Evolutionary conservation across 2,888 invertebrate genomes (phyloP).

Genomic region (Rhopalosiphum nymphaeae): DNA sequence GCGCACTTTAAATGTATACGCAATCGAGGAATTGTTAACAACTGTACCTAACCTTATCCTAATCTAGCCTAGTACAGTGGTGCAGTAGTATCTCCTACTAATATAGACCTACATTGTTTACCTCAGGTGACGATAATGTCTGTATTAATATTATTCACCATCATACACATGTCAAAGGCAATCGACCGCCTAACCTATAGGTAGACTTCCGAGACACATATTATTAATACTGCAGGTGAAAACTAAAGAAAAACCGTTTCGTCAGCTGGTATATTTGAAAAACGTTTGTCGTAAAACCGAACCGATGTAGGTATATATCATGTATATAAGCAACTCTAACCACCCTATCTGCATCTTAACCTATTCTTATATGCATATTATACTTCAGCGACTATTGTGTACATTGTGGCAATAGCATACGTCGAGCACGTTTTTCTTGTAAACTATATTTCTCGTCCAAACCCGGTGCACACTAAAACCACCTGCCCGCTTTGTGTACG

Average conservation of each 20-base stretch:
- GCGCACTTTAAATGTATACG: background rate
- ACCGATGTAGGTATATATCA: background rate
- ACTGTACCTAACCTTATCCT: background rate
- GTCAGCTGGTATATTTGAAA: slow-evolving; percentile 7
- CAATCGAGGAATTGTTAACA: background rate
- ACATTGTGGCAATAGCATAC: background rate
- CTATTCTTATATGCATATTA: background rate
- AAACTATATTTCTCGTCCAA: background rate
- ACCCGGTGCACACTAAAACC: slow-evolving; percentile 6
- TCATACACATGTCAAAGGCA: background rate
- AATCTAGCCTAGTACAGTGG: too few species aligned
- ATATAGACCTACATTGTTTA: background rate
- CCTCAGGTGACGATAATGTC: background rate
- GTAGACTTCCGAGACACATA: background rate
- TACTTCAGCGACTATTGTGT: background rate
- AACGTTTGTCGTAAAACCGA: background rate
- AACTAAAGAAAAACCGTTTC: background rate
- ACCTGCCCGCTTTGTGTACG: slow-evolving; percentile 8
- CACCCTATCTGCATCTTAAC: background rate
- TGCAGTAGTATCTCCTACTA: background rate
- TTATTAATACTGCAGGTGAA: background rate
- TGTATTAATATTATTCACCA: background rate
- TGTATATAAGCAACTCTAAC: background rate
- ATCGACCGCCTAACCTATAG: background rate
- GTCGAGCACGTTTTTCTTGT: slow-evolving; percentile 27